Base-by-base conservation (phyloP, 2,797 vertebrate genomes). In the Bryconaethiops microstoma region DNA sequence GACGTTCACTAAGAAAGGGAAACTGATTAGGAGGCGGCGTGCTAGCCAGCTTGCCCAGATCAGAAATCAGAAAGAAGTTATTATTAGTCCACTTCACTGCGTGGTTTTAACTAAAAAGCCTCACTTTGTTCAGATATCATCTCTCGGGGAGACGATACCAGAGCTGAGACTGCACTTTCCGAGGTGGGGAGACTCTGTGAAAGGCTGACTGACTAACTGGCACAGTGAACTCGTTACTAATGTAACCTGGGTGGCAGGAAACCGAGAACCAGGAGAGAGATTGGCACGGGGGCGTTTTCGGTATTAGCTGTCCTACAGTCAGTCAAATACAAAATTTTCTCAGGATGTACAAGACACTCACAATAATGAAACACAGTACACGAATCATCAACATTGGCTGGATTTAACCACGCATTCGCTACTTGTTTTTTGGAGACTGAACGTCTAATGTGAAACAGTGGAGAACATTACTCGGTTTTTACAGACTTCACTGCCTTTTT, bases 241-340 rank as follows among this genome's bases (percentile, higher is more conserved):
- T 50, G 17, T 50, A 16, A 77, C 50, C 63, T 25, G 48, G 42
- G 64, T 68, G 67, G 67, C 40, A 23, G 21, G n/a, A 70, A 70
- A 70, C 68, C 29, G 21, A 2, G 9, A 64, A 52, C 12, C 42
- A 48, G 35, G 35, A 19, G 7, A 19, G n/a, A 6, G 40, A 68
- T 19, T 19, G 19, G 64, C 65, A 69, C 35, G 13, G 68, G 42
- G 68, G 48, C 21, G 10, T 69, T 48, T 69, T 48, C 42, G 2
- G 21, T 63, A 35, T 63, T 25, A 25, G 16, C 65, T 12, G 5
- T 10, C 45, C n/a, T 60, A 48, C 21, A n/a, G 52, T 48, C 35
- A 73, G 29, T 35, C 35, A 35, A 35, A 35, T 35, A 35, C 4
- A 35, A 35, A 2, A 2, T 3, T 35, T 2, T 35, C 35, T 35